These are phyloP conservation scores for Apamea sordens DNA, from an alignment of 2,888 invertebrate species.

Conservation along the genomic window DNA sequence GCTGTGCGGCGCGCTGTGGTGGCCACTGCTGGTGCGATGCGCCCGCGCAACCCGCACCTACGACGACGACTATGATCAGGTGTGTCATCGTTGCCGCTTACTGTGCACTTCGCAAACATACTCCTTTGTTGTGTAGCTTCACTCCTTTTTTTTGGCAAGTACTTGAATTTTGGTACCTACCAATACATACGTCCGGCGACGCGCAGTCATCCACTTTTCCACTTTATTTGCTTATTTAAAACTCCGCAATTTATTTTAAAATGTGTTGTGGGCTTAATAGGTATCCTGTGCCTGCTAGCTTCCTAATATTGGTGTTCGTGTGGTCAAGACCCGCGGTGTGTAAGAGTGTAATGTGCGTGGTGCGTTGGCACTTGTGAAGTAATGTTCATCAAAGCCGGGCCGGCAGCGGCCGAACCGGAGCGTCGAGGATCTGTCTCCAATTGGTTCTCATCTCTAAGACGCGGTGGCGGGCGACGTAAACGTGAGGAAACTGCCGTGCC, in stretches of 20 bases:
- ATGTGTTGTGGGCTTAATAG: conserved; percentile 82
- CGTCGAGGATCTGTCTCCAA: conserved; percentile 93
- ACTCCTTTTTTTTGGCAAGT: conserved; percentile 80
- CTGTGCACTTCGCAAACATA: conserved; percentile 79
- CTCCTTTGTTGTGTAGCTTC: conserved; percentile 82
- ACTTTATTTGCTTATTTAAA: conserved; percentile 84
- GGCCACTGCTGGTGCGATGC: conserved; percentile 87
- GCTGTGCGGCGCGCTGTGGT: conserved; percentile 89
- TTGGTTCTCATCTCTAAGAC: conserved; percentile 95
- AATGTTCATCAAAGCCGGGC: conserved; percentile 89
- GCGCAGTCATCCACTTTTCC: conserved; percentile 83
- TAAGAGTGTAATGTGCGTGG: conserved; percentile 85
- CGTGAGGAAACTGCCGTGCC: conserved; percentile 84
- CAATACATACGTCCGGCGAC: conserved; percentile 74
- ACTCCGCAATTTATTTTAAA: conserved; percentile 77
- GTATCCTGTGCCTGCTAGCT: conserved; percentile 81
- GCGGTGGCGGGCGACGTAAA: conserved; percentile 88
- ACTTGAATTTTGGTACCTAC: conserved; percentile 74
- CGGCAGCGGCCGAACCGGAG: conserved; percentile 89
- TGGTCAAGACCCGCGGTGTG: conserved; percentile 71
- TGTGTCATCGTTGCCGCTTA: conserved; percentile 84
- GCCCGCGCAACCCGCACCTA: conserved; percentile 84
- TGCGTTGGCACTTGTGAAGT: conserved; percentile 83
- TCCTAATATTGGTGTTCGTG: conserved; percentile 80
- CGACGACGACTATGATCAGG: conserved; percentile 89